phyloP scores from a whole-genome alignment of 30 jellyfish, hydroid and myxozoan genomes.

The Phacellophora camtschatica region DNA sequence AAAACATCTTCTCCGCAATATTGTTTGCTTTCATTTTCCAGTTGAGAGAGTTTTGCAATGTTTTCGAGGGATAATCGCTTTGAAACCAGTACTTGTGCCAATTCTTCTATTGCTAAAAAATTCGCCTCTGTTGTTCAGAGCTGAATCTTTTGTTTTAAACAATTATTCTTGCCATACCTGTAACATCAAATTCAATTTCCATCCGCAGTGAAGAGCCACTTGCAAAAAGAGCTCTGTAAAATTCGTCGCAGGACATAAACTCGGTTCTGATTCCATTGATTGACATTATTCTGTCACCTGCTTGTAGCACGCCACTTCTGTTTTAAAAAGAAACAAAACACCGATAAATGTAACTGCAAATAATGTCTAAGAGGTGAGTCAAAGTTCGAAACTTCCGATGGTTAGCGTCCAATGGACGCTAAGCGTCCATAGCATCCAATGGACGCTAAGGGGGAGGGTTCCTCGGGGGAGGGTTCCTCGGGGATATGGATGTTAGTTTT shows the following conservation, averaged over 20 bases:
- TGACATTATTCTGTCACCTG: constrained; percentile 71
- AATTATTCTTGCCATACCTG: constrained; percentile 33
- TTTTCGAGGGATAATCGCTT: too few species aligned
- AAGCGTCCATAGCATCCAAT: too few species aligned
- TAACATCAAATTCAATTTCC: constrained; percentile 71
- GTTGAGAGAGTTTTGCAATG: too few species aligned
- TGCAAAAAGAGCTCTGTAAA: constrained; percentile 44
- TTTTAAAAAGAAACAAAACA: neutral
- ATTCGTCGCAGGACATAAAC: constrained; percentile 57
- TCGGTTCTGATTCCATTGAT: constrained; percentile 80
- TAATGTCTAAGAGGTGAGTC: too few species aligned
- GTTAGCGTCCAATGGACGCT: too few species aligned
- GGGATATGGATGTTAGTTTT: too few species aligned
- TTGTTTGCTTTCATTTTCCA: too few species aligned
- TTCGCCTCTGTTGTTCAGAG: neutral
- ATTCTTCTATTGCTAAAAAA: neutral
- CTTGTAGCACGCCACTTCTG: constrained; percentile 69
- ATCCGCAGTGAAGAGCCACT: constrained; percentile 48
- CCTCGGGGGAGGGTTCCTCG: too few species aligned
- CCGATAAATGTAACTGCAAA: too few species aligned
- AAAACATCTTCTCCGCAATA: too few species aligned
- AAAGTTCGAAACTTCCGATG: too few species aligned
- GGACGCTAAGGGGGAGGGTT: too few species aligned
- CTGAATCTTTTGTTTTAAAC: neutral
- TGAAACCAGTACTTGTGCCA: neutral